Percentiles rank a stretch among this genome's conserved stretches.
Evolutionary conservation across 2,797 vertebrate genomes (phyloP).

Genomic region (Onychomys leucogaster): DNA sequence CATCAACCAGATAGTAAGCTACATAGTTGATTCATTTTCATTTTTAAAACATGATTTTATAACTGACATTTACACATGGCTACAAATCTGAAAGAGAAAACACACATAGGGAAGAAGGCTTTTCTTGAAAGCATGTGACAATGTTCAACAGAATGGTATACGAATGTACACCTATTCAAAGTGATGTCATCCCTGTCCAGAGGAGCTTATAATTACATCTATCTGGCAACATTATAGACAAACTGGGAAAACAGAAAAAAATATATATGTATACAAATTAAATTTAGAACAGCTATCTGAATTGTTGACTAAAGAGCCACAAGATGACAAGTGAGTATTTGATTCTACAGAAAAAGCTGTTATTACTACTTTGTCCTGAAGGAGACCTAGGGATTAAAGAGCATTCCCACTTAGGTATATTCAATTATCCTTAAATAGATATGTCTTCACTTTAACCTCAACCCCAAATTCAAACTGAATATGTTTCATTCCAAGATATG

Average conservation of each 20-base stretch:
- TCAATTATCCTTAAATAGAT: not conserved
- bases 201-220: not conserved
- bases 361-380: not conserved
- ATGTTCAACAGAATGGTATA: not conserved
- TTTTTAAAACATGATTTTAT: conserved; percentile 13
- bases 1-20: not conserved
- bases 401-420: not conserved
- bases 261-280: not conserved
- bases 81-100: conserved; percentile 6
- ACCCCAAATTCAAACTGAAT: not conserved
- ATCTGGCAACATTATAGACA: not conserved
- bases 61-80: not conserved
- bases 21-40: not conserved
- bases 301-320: not conserved
- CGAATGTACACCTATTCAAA: not conserved
- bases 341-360: not conserved
- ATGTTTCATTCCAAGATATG: not conserved
- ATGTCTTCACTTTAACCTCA: not conserved
- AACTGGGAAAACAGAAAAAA: not conserved
- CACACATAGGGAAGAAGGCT: not conserved
- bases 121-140: not conserved
- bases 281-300: not conserved
- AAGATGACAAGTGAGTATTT: not conserved
- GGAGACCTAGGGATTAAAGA: not conserved
- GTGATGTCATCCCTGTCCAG: not conserved